A percentile compares a stretch with the other conserved stretches of the same genome.
Conservation (phyloP, 2,888 invertebrate species). For the Drosophila macrospina region DNA sequence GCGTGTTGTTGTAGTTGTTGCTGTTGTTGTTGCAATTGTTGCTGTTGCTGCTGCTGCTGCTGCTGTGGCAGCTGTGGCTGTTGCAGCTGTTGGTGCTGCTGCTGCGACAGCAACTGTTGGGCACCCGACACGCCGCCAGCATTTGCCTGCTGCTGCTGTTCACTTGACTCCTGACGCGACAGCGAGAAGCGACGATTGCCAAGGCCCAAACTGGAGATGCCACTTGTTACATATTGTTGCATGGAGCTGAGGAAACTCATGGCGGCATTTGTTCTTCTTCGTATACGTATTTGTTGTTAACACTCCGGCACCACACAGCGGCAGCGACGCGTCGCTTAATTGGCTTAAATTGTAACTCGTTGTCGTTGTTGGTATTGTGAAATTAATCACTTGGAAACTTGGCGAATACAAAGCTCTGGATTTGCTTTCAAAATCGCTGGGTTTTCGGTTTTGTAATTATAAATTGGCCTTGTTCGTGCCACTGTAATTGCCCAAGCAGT, state of each 20-base stretch:
- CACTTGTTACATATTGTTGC: constrained; percentile 94
- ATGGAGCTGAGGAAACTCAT: constrained; percentile 95
- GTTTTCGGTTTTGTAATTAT: constrained; percentile 68
- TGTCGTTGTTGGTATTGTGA: constrained; percentile 48
- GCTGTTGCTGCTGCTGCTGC: constrained; percentile 42
- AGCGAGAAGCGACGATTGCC: constrained; percentile 91
- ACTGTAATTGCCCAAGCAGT: constrained; percentile 35
- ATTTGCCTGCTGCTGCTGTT: constrained; percentile 78
- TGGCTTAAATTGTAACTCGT: constrained; percentile 51
- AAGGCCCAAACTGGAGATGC: constrained; percentile 92
- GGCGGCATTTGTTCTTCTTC: constrained; percentile 73
- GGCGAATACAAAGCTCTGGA: constrained; percentile 51
- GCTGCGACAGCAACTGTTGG: constrained; percentile 30
- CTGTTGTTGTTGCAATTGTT: constrained; percentile 43
- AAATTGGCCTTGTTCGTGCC: constrained; percentile 45
- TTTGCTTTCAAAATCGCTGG: constrained; percentile 61
- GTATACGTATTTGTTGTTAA: constrained; percentile 4
- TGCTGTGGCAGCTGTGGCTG: constrained; percentile 31
- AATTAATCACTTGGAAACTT: constrained; percentile 77
- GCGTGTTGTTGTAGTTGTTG: constrained; percentile 49
- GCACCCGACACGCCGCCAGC: constrained; percentile 27
- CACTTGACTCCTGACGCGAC: constrained; percentile 89
- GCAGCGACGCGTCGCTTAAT: constrained; percentile 38
- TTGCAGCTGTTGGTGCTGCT: constrained; percentile 22
- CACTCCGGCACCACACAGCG: too few species aligned